These are phyloP conservation scores for Seira musarum DNA, from an alignment of 2,888 invertebrate species.

Conservation along the genomic window DNA sequence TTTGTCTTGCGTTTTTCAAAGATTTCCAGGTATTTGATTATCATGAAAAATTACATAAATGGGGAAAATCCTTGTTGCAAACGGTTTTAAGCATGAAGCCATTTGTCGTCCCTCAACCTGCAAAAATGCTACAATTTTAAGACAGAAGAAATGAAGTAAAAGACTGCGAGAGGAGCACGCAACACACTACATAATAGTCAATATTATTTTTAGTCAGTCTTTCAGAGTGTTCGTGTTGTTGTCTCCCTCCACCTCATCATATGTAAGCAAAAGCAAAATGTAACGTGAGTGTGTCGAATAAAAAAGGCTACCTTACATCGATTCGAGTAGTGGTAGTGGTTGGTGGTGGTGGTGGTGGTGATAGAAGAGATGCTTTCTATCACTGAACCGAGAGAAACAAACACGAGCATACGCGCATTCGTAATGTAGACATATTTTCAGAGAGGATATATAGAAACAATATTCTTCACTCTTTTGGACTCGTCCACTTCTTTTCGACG, in stretches of 20 bases:
- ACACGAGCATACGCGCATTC: background rate
- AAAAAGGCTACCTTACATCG: constrained; percentile 20
- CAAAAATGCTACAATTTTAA: constrained; percentile 5
- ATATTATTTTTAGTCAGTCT: constrained; percentile 27
- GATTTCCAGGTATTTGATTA: no score
- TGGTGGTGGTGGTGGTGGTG: background rate
- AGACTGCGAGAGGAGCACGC: constrained; percentile 18
- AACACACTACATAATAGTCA: constrained; percentile 23
- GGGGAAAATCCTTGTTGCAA: no score
- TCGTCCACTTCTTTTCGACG: constrained; percentile 36
- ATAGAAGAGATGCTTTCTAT: constrained; percentile 12
- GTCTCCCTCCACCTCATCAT: constrained; percentile 18
- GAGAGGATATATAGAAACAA: background rate
- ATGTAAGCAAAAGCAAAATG: constrained; percentile 14
- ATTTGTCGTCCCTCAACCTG: background rate
- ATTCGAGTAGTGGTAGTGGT: background rate
- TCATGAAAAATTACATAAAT: no score
- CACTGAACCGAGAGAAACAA: constrained; percentile 17
- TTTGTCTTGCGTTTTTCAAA: no score
- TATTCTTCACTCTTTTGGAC: constrained; percentile 43
- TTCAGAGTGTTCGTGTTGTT: constrained; percentile 10
- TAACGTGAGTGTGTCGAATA: constrained; percentile 9
- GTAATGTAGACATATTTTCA: constrained; percentile 4
- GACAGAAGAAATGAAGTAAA: constrained; percentile 9
- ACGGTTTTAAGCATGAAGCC: no score